Evolutionary conservation across 2,113 vertebrate species (phyloP).

Genomic region (Ameiurus melas): DNA sequence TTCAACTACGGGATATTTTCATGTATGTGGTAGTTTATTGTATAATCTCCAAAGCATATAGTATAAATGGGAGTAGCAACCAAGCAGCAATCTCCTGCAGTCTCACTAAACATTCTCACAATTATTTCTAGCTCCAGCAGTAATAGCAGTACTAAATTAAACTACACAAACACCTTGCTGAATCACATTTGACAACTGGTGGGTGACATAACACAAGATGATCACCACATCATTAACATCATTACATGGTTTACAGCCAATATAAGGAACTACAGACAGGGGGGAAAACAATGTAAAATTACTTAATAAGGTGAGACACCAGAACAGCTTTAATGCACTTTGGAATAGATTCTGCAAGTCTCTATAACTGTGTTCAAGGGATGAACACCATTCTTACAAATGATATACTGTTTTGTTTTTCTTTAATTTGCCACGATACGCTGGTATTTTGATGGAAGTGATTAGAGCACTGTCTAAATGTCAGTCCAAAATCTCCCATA

Average conservation of each 20-base stretch:
- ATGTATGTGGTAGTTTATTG: neutral
- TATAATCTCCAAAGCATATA: neutral
- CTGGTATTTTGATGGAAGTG: neutral
- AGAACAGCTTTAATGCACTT: neutral
- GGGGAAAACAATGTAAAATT: neutral
- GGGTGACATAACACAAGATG: constrained; percentile 38
- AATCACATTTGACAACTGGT: constrained; percentile 33
- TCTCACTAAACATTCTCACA: constrained; percentile 34
- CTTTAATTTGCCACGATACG: neutral
- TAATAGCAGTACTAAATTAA: constrained; percentile 33
- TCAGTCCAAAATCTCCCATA: constrained; percentile 12
- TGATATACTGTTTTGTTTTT: neutral
- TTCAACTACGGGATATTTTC: neutral
- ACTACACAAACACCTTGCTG: constrained; percentile 59
- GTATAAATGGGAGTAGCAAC: neutral
- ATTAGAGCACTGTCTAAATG: neutral
- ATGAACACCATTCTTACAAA: neutral
- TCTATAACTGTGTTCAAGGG: neutral
- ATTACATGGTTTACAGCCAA: constrained; percentile 25
- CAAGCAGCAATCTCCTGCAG: neutral
- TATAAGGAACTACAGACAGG: constrained; percentile 44
- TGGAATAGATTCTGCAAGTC: neutral
- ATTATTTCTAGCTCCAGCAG: constrained; percentile 38
- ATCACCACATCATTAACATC: constrained; percentile 40
- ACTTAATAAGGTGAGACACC: neutral